These are phyloP conservation scores for Ornithoptera priamus DNA, from an alignment of 2,888 invertebrate genomes.

Conservation along the genomic window DNA sequence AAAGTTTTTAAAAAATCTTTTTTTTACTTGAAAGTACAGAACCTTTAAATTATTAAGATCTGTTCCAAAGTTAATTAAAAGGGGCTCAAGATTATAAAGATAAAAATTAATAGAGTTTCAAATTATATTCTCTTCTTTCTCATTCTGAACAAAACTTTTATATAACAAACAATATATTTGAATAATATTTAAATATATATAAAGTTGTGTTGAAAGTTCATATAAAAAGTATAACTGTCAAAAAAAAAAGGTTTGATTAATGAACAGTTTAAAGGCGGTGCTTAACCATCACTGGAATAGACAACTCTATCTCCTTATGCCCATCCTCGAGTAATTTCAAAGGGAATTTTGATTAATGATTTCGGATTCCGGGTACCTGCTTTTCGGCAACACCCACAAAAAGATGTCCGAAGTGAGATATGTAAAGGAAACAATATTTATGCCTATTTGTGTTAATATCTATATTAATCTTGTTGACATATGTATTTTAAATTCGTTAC, in stretches of 20 bases:
- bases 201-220: background rate
- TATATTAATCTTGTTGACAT: conserved; percentile 67
- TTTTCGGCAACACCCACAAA: conserved; percentile 65
- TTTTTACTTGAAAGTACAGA: conserved; percentile 1
- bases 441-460: conserved; percentile 71
- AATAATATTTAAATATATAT: background rate
- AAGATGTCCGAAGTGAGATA: conserved; percentile 49
- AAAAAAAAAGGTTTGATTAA: conserved; percentile 40
- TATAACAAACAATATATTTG: background rate
- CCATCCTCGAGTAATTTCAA: conserved; percentile 58
- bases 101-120: background rate
- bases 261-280: conserved; percentile 57
- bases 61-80: conserved; percentile 21
- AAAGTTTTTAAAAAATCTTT: conserved; percentile 2
- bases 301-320: conserved; percentile 64
- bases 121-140: background rate
- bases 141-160: background rate
- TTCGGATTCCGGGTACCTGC: conserved; percentile 62
- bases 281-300: conserved; percentile 42
- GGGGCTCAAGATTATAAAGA: background rate
- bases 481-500: conserved; percentile 44
- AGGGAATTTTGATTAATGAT: conserved; percentile 73
- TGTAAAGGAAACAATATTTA: conserved; percentile 51
- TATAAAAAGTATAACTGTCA: background rate
- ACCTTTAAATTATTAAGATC: conserved; percentile 15